Evolutionary conservation across 2,888 invertebrate genomes (phyloP).

Genomic region (Oegoconia quadripuncta): DNA sequence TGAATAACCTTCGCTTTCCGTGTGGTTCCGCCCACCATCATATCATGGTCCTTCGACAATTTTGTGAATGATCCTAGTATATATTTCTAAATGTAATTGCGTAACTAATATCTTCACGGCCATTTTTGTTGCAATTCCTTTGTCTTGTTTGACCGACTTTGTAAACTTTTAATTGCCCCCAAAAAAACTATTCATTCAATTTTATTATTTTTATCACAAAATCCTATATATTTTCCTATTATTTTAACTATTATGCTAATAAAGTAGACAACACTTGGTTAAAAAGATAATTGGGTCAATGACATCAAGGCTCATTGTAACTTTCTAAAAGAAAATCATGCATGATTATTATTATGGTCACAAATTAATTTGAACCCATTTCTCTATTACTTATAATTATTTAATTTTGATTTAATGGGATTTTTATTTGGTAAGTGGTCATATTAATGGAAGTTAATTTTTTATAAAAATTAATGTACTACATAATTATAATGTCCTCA

Average conservation of each 20-base stretch:
- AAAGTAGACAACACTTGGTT: constrained; percentile 1
- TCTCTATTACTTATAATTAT: too few relatives aligned
- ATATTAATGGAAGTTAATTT: too few relatives aligned
- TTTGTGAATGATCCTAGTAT: constrained; percentile 28
- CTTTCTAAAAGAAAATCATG: constrained; percentile 33
- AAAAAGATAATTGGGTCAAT: constrained; percentile 31
- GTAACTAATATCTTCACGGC: constrained; percentile 49
- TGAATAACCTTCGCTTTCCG: constrained; percentile 68
- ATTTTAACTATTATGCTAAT: too few relatives aligned
- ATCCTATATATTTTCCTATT: too few relatives aligned
- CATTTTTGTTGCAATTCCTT: constrained; percentile 50
- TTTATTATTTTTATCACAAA: too few relatives aligned
- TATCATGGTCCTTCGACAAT: constrained; percentile 35
- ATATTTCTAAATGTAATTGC: constrained; percentile 44
- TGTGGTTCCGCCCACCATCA: constrained; percentile 53
- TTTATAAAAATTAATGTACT: too few relatives aligned
- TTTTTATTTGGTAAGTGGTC: too few relatives aligned
- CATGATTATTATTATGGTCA: too few relatives aligned
- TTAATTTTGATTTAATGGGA: too few relatives aligned
- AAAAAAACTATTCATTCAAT: too few relatives aligned
- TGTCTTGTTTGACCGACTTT: constrained; percentile 32
- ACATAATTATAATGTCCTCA: too few relatives aligned
- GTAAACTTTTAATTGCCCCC: neutral
- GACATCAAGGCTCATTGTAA: constrained; percentile 38
- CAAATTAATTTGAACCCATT: too few relatives aligned